A percentile compares a stretch with the other conserved stretches of the same genome.
Evolutionary conservation across 2,797 vertebrate genomes (phyloP).

Genomic region (Acropternis orthonyx): DNA sequence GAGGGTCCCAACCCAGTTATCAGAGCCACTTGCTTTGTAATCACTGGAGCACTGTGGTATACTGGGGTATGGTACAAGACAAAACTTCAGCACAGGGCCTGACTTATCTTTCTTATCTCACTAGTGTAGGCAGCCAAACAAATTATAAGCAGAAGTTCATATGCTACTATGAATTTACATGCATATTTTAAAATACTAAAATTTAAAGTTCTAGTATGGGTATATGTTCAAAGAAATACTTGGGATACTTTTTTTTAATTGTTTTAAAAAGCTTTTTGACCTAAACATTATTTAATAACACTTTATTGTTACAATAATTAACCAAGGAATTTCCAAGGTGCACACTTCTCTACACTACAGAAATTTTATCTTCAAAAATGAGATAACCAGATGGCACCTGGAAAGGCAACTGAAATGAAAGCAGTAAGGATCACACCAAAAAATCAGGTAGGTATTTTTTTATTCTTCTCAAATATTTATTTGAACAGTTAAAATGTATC

Average conservation of each 20-base stretch:
- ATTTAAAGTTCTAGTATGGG: neutral
- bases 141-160: neutral
- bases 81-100: neutral
- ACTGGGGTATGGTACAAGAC: neutral
- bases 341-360: neutral
- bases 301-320: neutral
- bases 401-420: slow-evolving; percentile 37
- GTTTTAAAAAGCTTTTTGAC: neutral
- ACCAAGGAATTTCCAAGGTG: neutral
- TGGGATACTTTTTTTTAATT: neutral
- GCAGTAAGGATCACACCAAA: neutral
- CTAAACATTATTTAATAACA: neutral
- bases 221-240: neutral
- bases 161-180: neutral
- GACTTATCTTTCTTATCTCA: neutral
- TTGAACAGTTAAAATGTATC: slow-evolving; percentile 43
- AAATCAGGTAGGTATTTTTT: neutral
- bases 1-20: neutral
- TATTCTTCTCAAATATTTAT: slow-evolving; percentile 35
- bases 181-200: neutral
- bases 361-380: neutral
- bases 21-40: neutral
- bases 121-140: neutral
- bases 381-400: neutral
- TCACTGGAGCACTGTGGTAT: neutral